A percentile compares a stretch with the other conserved stretches of the same genome.
phyloP scores from a whole-genome alignment of 2,888 invertebrate genomes.

The Chouioia cunea region DNA sequence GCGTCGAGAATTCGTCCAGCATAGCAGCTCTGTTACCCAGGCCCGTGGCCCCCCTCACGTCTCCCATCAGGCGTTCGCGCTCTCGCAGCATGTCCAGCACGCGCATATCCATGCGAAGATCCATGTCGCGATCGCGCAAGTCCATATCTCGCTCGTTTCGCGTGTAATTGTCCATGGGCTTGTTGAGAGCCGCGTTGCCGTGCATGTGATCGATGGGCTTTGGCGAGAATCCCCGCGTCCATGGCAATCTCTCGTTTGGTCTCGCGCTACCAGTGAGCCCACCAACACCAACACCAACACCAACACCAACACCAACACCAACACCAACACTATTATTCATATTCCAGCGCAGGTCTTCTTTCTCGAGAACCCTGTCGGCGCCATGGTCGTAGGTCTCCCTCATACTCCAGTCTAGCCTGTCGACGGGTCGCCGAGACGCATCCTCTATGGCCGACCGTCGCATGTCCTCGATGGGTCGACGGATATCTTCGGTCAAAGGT shows the following conservation, averaged over 20 bases:
- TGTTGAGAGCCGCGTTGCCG: neutral
- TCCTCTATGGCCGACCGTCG: constrained; percentile 4
- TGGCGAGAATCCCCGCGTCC: constrained; percentile 26
- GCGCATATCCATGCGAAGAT: constrained; percentile 3
- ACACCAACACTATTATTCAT: constrained; percentile 54
- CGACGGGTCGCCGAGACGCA: constrained; percentile 41
- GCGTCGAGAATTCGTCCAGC: neutral
- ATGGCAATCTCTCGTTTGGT: neutral
- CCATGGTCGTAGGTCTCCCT: constrained; percentile 60
- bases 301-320: no score
- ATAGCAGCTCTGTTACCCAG: neutral
- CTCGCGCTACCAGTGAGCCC: no score
- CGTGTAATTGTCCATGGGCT: neutral
- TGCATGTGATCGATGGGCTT: constrained; percentile 20
- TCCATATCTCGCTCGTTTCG: constrained; percentile 20
- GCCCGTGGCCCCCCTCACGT: neutral
- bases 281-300: no score
- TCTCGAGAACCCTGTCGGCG: constrained; percentile 54
- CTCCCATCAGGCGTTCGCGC: constrained; percentile 5
- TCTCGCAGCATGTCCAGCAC: constrained; percentile 13
- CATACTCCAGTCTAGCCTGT: constrained; percentile 63
- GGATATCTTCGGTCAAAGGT: neutral
- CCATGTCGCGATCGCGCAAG: constrained; percentile 17
- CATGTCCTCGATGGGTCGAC: constrained; percentile 2
- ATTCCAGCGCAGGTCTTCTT: constrained; percentile 62